phyloP scores from a whole-genome alignment of 2,113 vertebrate genomes.

The Ranitomeya variabilis region DNA sequence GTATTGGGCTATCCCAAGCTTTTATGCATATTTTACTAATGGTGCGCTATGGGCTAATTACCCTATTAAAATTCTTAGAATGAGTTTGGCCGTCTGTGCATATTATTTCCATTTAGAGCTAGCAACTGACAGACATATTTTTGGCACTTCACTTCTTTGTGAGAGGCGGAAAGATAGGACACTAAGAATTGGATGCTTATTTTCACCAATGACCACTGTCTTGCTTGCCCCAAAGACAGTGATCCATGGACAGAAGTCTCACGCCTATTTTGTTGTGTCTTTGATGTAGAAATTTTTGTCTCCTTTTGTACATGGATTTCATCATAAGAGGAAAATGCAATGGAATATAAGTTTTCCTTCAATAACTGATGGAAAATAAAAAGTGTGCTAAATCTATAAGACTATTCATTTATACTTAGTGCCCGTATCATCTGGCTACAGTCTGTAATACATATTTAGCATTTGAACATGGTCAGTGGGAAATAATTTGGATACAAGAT shows the following conservation, averaged over 20 bases:
- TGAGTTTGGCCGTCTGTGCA: too few species aligned
- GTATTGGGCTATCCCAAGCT: too few species aligned
- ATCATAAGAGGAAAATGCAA: not conserved
- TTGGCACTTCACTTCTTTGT: not conserved
- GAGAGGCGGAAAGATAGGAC: not conserved
- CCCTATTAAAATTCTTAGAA: too few species aligned
- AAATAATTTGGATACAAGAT: conserved; percentile 6
- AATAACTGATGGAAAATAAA: not conserved
- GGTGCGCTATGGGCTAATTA: too few species aligned
- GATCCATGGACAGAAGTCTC: not conserved
- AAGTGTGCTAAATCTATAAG: not conserved
- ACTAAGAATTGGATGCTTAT: not conserved
- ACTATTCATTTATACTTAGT: not conserved
- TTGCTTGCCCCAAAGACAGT: not conserved
- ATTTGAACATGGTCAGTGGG: not conserved
- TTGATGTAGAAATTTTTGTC: not conserved
- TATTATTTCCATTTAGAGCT: too few species aligned
- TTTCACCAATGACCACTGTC: not conserved
- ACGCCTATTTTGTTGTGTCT: not conserved
- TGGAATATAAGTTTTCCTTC: not conserved
- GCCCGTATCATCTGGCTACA: not conserved
- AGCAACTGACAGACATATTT: too few species aligned
- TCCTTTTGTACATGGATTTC: not conserved
- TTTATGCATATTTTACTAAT: too few species aligned
- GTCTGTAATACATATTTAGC: not conserved